Evolutionary conservation across 2,888 invertebrate genomes (phyloP).

Genomic region (Metellina segmentata): DNA sequence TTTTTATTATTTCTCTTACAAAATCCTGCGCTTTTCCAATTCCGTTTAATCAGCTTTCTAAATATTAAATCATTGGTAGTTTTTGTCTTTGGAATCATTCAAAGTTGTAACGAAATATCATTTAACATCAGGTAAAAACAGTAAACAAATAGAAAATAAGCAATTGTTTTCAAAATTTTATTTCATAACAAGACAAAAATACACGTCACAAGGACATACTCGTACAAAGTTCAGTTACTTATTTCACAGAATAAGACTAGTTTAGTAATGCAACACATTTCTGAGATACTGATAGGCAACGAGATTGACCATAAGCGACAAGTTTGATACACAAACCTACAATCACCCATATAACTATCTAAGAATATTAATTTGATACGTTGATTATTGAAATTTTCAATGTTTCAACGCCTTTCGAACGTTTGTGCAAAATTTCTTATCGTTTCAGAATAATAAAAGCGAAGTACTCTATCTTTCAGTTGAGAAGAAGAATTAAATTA

Average conservation of each 20-base stretch:
- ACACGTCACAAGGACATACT: background rate
- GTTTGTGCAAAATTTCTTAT: background rate
- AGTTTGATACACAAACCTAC: background rate
- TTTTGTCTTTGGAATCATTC: too few species aligned
- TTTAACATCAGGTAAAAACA: too few species aligned
- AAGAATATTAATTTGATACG: background rate
- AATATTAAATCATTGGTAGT: too few species aligned
- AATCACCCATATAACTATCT: background rate
- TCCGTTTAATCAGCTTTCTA: too few species aligned
- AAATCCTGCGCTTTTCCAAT: too few species aligned
- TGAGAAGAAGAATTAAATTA: too few species aligned
- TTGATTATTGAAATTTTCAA: background rate
- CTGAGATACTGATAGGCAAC: background rate
- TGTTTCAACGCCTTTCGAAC: background rate
- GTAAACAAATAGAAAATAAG: too few species aligned
- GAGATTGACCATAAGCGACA: background rate
- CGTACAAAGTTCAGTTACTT: background rate
- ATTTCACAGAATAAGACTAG: background rate
- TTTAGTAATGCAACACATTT: background rate
- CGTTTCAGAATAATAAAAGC: background rate
- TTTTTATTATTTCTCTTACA: too few species aligned
- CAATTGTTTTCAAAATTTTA: background rate
- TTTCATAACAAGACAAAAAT: background rate
- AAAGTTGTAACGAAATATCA: too few species aligned
- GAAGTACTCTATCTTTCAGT: background rate